Percentiles rank a stretch among this genome's conserved stretches.
phyloP scores from a whole-genome alignment of 2,113 vertebrate genomes.

The Hippocampus zosterae region DNA sequence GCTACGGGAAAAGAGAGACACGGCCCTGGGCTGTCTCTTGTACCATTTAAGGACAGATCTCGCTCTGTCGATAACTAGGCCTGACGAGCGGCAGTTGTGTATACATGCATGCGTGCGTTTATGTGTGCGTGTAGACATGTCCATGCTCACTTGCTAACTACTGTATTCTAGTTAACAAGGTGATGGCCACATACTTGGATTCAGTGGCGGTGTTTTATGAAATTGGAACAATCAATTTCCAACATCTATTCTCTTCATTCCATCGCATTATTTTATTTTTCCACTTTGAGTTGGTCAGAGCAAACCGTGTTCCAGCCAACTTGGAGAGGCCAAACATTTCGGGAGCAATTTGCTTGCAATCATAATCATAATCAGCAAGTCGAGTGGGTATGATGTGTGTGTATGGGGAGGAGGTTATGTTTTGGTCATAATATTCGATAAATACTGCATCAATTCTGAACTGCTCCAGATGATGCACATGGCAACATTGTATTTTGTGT shows the following conservation, averaged over 20 bases:
- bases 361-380: not conserved
- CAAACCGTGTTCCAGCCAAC: not conserved
- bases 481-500: too few relatives aligned
- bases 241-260: not conserved
- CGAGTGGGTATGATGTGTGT: not conserved
- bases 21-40: conserved; percentile 48
- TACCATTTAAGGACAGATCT: conserved; percentile 72
- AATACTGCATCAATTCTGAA: too few relatives aligned
- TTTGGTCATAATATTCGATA: not conserved
- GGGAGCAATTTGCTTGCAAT: not conserved
- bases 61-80: conserved; percentile 57
- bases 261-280: not conserved
- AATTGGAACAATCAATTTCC: not conserved
- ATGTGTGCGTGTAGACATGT: conserved; percentile 20
- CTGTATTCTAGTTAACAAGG: conserved; percentile 32
- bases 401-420: not conserved
- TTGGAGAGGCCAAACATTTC: not conserved
- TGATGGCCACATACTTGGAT: conserved; percentile 13
- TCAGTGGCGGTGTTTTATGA: too few relatives aligned
- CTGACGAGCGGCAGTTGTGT: conserved; percentile 38
- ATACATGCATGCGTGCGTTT: conserved; percentile 18
- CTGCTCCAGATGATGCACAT: too few relatives aligned
- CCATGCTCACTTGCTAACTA: conserved; percentile 29
- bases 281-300: not conserved
- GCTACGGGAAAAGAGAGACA: conserved; percentile 54